Conservation (phyloP, 2,888 invertebrate species). For the Callimorpha dominula region DNA sequence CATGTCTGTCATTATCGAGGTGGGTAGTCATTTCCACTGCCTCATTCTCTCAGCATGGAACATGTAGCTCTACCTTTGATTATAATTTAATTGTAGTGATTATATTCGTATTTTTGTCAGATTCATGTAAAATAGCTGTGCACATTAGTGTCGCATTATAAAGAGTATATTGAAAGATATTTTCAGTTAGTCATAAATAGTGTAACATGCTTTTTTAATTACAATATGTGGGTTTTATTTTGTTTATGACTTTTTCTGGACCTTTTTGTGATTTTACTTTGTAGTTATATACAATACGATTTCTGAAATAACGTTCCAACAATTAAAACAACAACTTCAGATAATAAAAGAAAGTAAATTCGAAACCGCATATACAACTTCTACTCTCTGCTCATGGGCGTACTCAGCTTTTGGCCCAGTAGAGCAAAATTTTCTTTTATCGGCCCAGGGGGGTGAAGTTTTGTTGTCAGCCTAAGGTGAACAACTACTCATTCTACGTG, state of each 20-base stretch:
- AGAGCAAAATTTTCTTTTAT: too few relatives aligned
- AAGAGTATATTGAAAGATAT: slow-evolving; percentile 72
- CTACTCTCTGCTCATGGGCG: too few relatives aligned
- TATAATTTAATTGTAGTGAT: slow-evolving; percentile 26
- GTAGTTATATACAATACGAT: background rate
- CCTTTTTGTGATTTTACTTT: background rate
- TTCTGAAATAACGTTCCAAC: background rate
- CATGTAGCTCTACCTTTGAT: slow-evolving; percentile 17
- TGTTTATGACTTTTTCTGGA: slow-evolving; percentile 29
- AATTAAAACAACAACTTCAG: background rate
- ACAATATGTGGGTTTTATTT: slow-evolving; percentile 71
- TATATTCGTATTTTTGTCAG: slow-evolving; percentile 53
- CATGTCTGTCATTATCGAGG: slow-evolving; percentile 18
- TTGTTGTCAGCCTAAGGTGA: too few relatives aligned
- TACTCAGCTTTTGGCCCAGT: too few relatives aligned
- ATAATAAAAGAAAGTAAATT: background rate
- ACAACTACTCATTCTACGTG: too few relatives aligned
- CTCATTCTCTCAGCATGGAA: slow-evolving; percentile 16
- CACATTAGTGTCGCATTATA: slow-evolving; percentile 68
- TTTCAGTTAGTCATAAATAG: slow-evolving; percentile 80
- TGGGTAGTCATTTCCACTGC: background rate
- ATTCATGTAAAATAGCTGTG: slow-evolving; percentile 78
- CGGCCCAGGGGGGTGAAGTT: too few relatives aligned
- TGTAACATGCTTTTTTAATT: slow-evolving; percentile 82
- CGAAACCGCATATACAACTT: too few relatives aligned